phyloP scores from a whole-genome alignment of 2,888 invertebrate genomes.

The Lysandra coridon region DNA sequence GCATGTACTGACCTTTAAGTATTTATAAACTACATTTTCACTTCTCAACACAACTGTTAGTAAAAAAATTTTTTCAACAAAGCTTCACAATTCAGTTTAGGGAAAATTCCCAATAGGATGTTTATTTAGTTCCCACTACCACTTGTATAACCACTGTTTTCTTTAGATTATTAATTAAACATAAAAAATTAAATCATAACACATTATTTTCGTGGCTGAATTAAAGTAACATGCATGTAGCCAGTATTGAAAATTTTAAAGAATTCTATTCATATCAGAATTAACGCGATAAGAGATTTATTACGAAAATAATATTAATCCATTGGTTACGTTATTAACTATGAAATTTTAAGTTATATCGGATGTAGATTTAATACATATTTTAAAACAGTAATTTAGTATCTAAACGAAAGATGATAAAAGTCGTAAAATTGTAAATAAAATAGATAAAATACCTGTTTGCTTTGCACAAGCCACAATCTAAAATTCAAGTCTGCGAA shows the following conservation, averaged over 20 bases:
- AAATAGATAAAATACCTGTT: constrained; percentile 18
- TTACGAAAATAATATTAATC: constrained; percentile 34
- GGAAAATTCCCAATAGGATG: not conserved
- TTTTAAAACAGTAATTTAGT: not conserved
- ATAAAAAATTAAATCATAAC: not conserved
- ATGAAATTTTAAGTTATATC: not conserved
- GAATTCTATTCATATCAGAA: constrained; percentile 1
- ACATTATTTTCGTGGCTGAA: not conserved
- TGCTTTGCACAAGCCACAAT: constrained; percentile 11
- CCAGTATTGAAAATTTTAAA: not conserved
- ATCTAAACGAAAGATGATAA: not conserved
- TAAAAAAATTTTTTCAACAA: not conserved
- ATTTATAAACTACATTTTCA: constrained; percentile 1
- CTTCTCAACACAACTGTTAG: not conserved
- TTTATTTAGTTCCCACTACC: not conserved
- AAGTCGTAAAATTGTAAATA: not conserved
- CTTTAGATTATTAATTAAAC: not conserved
- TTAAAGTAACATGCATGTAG: not conserved
- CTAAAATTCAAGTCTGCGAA: not conserved
- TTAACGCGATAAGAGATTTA: constrained; percentile 22
- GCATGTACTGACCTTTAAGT: not conserved
- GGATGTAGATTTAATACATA: not conserved
- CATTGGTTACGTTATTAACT: constrained; percentile 38
- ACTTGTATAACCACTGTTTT: not conserved
- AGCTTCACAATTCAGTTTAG: not conserved